These are phyloP conservation scores for Caenorhabditis elegans DNA, from an alignment of 1,140 invertebrate genomes.

Conservation along the genomic window WBcel235 BX284603.4:3234501-3235000, in stretches of 20 bases:
- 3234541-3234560: too few species aligned
- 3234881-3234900: background rate
- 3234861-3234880: background rate
- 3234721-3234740: too few species aligned
- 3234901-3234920: background rate
- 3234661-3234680: too few species aligned
- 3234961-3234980: background rate
- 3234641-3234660: too few species aligned
- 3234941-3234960: background rate
- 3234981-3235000: slow-evolving; percentile 9
- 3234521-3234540: too few species aligned
- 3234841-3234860: background rate
- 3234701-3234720: too few species aligned
- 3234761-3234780: too few species aligned
- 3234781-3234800: background rate
- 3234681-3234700: too few species aligned
- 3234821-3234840: background rate
- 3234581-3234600: background rate
- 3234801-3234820: background rate
- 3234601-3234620: too few species aligned
- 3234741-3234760: too few species aligned
- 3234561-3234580: background rate
- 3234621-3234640: too few species aligned
- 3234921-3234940: background rate
- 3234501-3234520: too few species aligned